Base-by-base conservation (phyloP, 2,113 vertebrate genomes). In the Seriola rivoliana region DNA sequence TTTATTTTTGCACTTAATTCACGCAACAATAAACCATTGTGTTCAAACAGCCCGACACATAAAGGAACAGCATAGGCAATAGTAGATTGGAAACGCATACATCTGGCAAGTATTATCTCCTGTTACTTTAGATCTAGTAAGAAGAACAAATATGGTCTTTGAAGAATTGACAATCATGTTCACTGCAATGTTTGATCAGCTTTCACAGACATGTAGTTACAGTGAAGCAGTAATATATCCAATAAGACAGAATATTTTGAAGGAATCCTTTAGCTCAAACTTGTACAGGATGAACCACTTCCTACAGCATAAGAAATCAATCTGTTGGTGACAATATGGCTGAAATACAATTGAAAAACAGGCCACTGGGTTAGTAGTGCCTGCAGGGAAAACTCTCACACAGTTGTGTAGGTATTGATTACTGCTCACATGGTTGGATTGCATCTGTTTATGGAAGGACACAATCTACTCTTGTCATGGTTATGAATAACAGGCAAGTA, bases 311-410 rank as follows among this genome's bases (percentile, higher is more conserved):
- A 29, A 64, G 13, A 17, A n/a, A 36, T 60, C 9, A 44, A 65
- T 71, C 65, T 75, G 14, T 21, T 65, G 6, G 6, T 36, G 55
- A 59, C 23, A 63, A 25, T 77, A 48, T 8, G 21, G 25, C 44
- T 80, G 65, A 46, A 65, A 69, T 12, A 71, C 4, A 38, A 82
- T 48, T 70, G 46, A 88, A 93, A 93, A 88, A 34, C 67, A 89
- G 88, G 85, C 64, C 58, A 88, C 46, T 90, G 48, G 88, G 85
- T 87, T 69, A 86, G 19, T 29, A 34, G 36, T 79, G 64, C 85
- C 81, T 89, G 69, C 19, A 64, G 85, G 90, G 82, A 48, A 67
- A 79, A 70, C n/a, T 54, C 71, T 72, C 38, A 70, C 55, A 57
- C 9, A 36, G 40, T n/a, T 70, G 60, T 60, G 0, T 2, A 80